Evolutionary conservation across 2,797 vertebrate species (phyloP), one percentile per base, ranked within the genome.

Genomic region (Spea hammondii): DNA sequence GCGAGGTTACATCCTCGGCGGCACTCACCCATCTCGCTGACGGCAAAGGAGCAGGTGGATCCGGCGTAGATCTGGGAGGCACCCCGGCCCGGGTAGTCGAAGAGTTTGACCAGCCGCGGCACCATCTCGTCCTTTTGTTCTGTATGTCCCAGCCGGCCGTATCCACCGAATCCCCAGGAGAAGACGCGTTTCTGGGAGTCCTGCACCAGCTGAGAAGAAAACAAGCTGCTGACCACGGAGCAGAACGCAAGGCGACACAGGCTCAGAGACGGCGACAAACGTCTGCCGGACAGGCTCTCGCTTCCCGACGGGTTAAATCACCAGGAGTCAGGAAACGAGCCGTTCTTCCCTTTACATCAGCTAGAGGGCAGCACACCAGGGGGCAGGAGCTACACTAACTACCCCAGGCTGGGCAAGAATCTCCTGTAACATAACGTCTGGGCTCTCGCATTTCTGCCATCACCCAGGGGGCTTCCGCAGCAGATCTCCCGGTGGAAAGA

Each of bases 101-200:
- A 98, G 47, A 99, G 93, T 84, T 99, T 99, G 44, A 99, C 96
- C 81, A 99, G 86, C 0, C 97, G 90, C 0, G 97, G 97, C 0
- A 99, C 97, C 96, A 99, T 96, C 90, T 99, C 97, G 0, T 99
- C 97, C 85, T 96, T 96, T 89, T 96, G 97, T 87, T 99, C 97
- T 0, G 96, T 92, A 5, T 99, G 97, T 10, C 97, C 97, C 79
- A 99, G 90, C 3, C 97, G 95, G 0, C 97, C 96, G 0, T 99
- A 99, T 2, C 97, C 97, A 0, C 97, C 96, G 0, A 99, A 99
- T 0, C 97, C 97, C 97, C 97, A 99, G 78, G 95, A 96, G 88
- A 99, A 99, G 11, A 99, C 97, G 0, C 97, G 92, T 85, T 98
- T 98, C 92, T 98, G 97, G 0, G 97, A 98, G 87, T 98, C 97